phyloP scores from a whole-genome alignment of 2,113 vertebrate species.

The Ariopsis seemanni region DNA sequence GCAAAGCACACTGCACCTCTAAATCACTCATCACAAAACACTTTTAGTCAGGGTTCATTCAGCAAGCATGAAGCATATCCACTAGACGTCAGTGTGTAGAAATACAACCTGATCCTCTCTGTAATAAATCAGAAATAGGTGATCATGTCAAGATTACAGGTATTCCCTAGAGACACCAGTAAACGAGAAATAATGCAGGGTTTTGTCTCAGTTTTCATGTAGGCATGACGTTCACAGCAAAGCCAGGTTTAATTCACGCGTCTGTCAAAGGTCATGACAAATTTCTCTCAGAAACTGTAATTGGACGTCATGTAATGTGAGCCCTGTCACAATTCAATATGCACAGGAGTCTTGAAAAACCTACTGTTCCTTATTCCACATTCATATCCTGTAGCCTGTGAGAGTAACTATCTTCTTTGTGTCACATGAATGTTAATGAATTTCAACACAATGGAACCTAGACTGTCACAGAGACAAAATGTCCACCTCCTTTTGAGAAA shows the following conservation, averaged over 20 bases:
- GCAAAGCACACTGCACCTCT: conserved; percentile 23
- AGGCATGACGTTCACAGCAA: not conserved
- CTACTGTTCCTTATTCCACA: conserved; percentile 5
- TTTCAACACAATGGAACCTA: conserved; percentile 10
- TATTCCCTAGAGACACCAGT: conserved; percentile 13
- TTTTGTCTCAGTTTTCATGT: conserved; percentile 13
- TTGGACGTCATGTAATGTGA: conserved; percentile 5
- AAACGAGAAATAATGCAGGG: conserved; percentile 8
- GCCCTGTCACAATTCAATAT: not conserved
- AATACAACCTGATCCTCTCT: not conserved
- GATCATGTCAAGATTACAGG: conserved; percentile 29
- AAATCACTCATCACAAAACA: conserved; percentile 60
- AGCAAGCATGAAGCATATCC: not conserved
- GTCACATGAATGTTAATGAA: conserved; percentile 14
- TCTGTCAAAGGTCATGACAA: not conserved
- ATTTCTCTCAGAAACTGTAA: not conserved
- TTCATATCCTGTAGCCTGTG: not conserved
- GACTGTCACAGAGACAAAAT: not conserved
- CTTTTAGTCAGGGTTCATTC: conserved; percentile 45
- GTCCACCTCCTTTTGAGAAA: not conserved
- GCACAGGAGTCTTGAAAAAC: not conserved
- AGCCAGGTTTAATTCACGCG: not conserved
- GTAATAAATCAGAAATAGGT: conserved; percentile 6
- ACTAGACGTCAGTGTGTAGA: not conserved
- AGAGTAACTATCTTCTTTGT: not conserved